Evolutionary conservation across 2,797 vertebrate genomes (phyloP), one percentile per base, ranked within the genome.

Genomic region (Limosa lapponica): DNA sequence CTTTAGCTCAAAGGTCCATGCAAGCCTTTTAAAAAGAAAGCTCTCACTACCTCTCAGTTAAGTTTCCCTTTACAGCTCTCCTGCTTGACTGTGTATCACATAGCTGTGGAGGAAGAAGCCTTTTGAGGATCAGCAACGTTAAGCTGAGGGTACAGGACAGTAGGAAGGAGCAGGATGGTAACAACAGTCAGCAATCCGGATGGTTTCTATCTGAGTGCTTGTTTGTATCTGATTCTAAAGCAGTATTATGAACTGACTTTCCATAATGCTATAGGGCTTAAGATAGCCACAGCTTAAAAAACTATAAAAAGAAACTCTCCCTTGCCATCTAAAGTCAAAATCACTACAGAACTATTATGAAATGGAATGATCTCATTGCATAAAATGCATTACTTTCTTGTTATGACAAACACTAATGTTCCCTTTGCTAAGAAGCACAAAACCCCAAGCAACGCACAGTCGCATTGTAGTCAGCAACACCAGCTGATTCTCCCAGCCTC

Each of bases 281-380:
- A 94, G 92, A 93, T 24, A 94, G 75, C 19, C 79, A 78, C 41
- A 74, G 84, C 61, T 93, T 81, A 78, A 92, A 89, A 86, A 93
- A 32, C 84, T 87, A 93, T 91, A 91, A 95, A 95, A 96, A 92
- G 75, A 93, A 93, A 86, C 84, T 34, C 74, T 85, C 51, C 57
- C 59, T 95, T 89, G 65, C 84, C 79, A 93, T 95, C 69, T 93
- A 75, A 96, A 95, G 91, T 86, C 72, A 93, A 82, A 95, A 90
- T 52, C 72, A 62, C 75, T 72, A 51, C 69, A 86, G 72, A 93
- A 91, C 75, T 85, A 44, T 66, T 81, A 85, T 51, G 87, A 95
- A 95, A 91, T 61, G 19, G 65, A 89, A 95, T 95, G 61, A 96
- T n/a, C 37, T 95, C 91, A 96, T 32, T 78, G 75, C 79, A 78